These are phyloP conservation scores for Drepana falcataria DNA, from an alignment of 2,888 invertebrate species.

Conservation along the genomic window DNA sequence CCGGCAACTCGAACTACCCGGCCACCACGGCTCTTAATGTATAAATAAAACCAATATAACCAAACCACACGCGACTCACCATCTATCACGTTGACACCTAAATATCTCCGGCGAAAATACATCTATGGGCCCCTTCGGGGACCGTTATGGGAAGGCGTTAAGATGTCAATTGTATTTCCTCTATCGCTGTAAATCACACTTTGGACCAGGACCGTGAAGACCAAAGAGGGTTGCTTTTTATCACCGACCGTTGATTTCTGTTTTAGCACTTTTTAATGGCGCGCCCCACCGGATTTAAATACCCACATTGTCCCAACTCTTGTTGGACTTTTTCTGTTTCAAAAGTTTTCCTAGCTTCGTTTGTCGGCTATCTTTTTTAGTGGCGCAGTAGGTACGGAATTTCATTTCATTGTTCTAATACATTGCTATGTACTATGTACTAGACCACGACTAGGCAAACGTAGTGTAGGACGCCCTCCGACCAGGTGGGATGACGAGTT, in stretches of 20 bases:
- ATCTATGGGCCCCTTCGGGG: no score
- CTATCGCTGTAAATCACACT: not conserved
- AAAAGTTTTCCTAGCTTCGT: not conserved
- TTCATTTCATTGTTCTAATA: not conserved
- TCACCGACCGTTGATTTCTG: conserved; percentile 49
- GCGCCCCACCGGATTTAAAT: conserved; percentile 27
- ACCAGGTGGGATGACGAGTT: no score
- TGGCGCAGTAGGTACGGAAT: not conserved
- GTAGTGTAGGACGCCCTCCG: no score
- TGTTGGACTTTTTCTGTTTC: not conserved
- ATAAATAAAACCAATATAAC: no score
- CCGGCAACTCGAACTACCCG: no score
- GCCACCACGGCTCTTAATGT: no score
- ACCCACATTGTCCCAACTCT: conserved; percentile 13
- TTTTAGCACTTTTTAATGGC: conserved; percentile 65
- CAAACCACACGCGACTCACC: no score
- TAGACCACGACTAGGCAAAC: no score
- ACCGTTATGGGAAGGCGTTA: no score
- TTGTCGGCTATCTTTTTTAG: not conserved
- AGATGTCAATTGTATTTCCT: not conserved
- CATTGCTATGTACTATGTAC: not conserved
- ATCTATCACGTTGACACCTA: no score
- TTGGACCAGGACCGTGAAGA: not conserved
- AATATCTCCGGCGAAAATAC: no score
- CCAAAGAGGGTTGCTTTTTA: conserved; percentile 42